phyloP scores from a whole-genome alignment of 2,797 vertebrate genomes.

The Enteromius afrohamiltoni region DNA sequence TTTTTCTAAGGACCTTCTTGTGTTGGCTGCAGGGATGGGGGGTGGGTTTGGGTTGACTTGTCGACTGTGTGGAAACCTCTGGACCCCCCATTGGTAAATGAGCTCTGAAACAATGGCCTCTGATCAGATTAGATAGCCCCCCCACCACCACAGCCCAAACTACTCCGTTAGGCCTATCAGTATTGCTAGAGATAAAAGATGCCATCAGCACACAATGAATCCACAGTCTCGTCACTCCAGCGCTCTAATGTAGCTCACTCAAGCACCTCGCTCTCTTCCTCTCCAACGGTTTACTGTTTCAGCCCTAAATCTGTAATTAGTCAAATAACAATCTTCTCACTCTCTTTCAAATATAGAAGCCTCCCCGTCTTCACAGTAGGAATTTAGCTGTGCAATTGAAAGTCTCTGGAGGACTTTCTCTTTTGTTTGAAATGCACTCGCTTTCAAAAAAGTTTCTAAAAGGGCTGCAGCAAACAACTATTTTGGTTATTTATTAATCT shows the following conservation, averaged over 20 bases:
- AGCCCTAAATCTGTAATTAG: constrained; percentile 77
- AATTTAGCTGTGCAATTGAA: constrained; percentile 36
- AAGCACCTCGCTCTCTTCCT: constrained; percentile 65
- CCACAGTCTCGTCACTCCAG: constrained; percentile 65
- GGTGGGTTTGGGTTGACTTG: constrained; percentile 72
- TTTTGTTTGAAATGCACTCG: neutral
- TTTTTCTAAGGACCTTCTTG: constrained; percentile 75
- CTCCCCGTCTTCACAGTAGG: constrained; percentile 66
- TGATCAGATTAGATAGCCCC: constrained; percentile 83
- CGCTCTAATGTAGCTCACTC: constrained; percentile 70
- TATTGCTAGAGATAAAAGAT: constrained; percentile 71
- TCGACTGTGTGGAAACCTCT: constrained; percentile 74
- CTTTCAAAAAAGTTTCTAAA: constrained; percentile 7
- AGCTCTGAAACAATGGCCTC: constrained; percentile 82
- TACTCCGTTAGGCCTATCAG: constrained; percentile 67
- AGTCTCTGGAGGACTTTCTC: constrained; percentile 42
- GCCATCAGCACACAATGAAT: constrained; percentile 77
- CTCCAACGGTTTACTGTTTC: constrained; percentile 71
- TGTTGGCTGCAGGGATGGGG: constrained; percentile 63
- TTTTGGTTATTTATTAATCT: neutral
- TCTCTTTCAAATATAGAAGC: constrained; percentile 64
- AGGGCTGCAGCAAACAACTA: neutral
- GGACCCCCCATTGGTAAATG: constrained; percentile 81
- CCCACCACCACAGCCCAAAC: constrained; percentile 59
- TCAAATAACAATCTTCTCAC: constrained; percentile 68